Evolutionary conservation across 2,888 invertebrate genomes (phyloP), one percentile per base, ranked within the genome.

Genomic region (Hybos culiciformis): DNA sequence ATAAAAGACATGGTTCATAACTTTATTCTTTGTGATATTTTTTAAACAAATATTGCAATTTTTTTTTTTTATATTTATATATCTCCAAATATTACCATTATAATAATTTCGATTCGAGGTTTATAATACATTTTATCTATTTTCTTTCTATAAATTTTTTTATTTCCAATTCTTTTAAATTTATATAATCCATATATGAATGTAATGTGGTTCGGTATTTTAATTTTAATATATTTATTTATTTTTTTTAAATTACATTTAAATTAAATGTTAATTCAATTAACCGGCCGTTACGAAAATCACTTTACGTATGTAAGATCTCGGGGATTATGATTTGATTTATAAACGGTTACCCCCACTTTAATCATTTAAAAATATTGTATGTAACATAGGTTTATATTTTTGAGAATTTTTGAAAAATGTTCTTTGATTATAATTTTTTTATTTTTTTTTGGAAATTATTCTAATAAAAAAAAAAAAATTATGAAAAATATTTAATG

Each of bases 321-420:
- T 46, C 14, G 37, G 39, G 34, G 24, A 39, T 39, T 46, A 36
- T 40, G 45, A 46, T 46, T 42, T 39, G 37, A 42, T 42, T 40
- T 46, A 37, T 46, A 46, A 46, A 40, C 32, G 19, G 26, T 40
- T 40, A 43, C 33, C 45, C 45, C 45, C 45, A 46, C 45, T 40
- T n/a, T n/a, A n/a, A n/a, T n/a, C n/a, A n/a, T n/a, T n/a, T n/a
- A n/a, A n/a, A n/a, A n/a, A n/a, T n/a, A n/a, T n/a, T n/a, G n/a
- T n/a, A n/a, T n/a, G n/a, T n/a, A n/a, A n/a, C n/a, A n/a, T n/a
- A n/a, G n/a, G n/a, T n/a, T n/a, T n/a, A n/a, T n/a, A n/a, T n/a
- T n/a, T n/a, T n/a, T n/a, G n/a, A n/a, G n/a, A n/a, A n/a, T n/a
- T n/a, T n/a, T n/a, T n/a, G n/a, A n/a, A n/a, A n/a, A n/a, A n/a